Conservation (phyloP, 2,113 vertebrate species). For the Turnix velox region DNA sequence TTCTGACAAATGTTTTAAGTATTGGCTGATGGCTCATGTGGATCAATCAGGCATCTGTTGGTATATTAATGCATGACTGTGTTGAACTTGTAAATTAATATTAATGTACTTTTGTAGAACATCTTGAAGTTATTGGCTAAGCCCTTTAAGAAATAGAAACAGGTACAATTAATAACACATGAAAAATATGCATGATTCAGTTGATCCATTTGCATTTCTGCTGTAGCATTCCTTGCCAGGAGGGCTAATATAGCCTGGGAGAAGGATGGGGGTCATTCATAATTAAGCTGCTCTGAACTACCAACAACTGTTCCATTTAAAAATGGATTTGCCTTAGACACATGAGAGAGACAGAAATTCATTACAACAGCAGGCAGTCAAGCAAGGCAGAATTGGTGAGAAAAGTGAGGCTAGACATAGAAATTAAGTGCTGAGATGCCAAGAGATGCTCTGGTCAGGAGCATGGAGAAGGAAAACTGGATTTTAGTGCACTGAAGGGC, state of each 20-base stretch:
- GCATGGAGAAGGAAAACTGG: not conserved
- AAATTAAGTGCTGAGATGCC: not conserved
- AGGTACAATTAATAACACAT: not conserved
- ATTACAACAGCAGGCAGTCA: not conserved
- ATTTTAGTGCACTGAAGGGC: not conserved
- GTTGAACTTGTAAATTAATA: not conserved
- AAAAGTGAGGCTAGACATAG: not conserved
- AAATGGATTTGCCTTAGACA: not conserved
- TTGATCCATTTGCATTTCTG: not conserved
- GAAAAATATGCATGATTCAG: constrained; percentile 2
- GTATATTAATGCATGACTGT: not conserved
- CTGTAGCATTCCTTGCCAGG: not conserved
- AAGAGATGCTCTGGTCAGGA: not conserved
- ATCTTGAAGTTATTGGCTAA: constrained; percentile 7
- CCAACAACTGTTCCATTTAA: not conserved
- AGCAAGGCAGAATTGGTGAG: not conserved
- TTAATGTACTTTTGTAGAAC: not conserved
- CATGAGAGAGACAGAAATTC: not conserved
- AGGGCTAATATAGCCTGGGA: not conserved
- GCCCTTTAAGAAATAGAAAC: not conserved
- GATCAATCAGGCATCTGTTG: not conserved
- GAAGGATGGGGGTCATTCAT: not conserved
- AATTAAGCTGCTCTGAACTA: not conserved
- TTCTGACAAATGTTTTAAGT: not conserved
- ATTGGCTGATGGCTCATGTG: not conserved